These are phyloP conservation scores for Notothenia rossii DNA, from an alignment of 2,113 vertebrate species.

Conservation along the genomic window DNA sequence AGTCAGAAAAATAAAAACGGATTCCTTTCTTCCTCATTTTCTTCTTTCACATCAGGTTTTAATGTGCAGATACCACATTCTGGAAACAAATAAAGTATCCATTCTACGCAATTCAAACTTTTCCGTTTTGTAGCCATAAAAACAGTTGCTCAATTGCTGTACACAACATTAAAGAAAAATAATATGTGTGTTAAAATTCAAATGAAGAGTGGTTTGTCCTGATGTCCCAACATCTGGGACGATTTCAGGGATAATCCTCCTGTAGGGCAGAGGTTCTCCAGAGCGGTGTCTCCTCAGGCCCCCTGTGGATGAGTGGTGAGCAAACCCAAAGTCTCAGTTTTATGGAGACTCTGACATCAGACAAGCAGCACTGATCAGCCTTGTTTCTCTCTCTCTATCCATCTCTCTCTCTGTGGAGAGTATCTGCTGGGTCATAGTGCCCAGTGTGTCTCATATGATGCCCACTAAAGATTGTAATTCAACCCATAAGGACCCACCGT, in stretches of 20 bases:
- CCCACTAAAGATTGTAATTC: background rate
- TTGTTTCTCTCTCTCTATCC: constrained; percentile 18
- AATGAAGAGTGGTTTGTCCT: constrained; percentile 38
- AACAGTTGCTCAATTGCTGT: constrained; percentile 5
- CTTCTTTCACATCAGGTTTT: background rate
- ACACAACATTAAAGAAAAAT: background rate
- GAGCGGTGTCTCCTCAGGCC: constrained; percentile 42
- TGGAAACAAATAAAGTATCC: constrained; percentile 51
- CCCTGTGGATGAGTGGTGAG: constrained; percentile 71
- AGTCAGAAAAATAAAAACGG: background rate
- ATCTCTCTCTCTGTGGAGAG: constrained; percentile 37
- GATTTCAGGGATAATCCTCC: constrained; percentile 68
- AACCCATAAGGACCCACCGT: background rate
- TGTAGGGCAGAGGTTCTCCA: constrained; percentile 57
- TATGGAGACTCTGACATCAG: constrained; percentile 79
- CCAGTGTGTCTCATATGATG: constrained; percentile 28
- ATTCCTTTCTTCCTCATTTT: constrained; percentile 38
- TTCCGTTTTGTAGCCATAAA: constrained; percentile 36
- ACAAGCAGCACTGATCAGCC: constrained; percentile 73
- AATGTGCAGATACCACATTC: background rate
- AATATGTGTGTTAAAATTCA: background rate
- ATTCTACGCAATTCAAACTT: constrained; percentile 19
- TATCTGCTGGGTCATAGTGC: constrained; percentile 85
- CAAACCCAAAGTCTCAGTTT: constrained; percentile 65
- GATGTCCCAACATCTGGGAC: constrained; percentile 53